Evolutionary conservation across 2,888 invertebrate genomes (phyloP).

Genomic region (Ypsolopha scabrella): DNA sequence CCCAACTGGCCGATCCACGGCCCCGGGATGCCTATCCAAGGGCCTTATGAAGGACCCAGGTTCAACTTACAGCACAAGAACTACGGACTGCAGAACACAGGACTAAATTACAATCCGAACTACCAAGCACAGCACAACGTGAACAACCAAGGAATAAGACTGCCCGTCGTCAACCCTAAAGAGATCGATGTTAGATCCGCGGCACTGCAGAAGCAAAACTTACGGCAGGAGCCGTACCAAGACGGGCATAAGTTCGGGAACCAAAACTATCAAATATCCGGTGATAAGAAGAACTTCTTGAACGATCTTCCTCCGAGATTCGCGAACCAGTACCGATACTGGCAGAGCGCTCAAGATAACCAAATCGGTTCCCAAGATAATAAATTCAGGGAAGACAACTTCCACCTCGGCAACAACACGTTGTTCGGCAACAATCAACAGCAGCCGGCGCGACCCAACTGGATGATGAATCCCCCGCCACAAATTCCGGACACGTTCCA

Average conservation of each 20-base stretch:
- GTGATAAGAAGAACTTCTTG: conserved; percentile 56
- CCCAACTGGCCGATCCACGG: conserved; percentile 23
- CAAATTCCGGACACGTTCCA: conserved; percentile 24
- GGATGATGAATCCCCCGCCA: conserved; percentile 19
- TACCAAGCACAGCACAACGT: conserved; percentile 13
- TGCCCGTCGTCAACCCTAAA: conserved; percentile 63
- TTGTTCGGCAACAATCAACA: conserved; percentile 2
- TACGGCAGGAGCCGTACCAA: conserved; percentile 46
- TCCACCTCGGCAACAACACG: conserved; percentile 18
- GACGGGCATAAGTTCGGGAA: conserved; percentile 42
- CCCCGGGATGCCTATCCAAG: conserved; percentile 8
- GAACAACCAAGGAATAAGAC: conserved; percentile 37
- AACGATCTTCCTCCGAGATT: conserved; percentile 58
- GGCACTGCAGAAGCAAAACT: conserved; percentile 57
- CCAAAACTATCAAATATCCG: conserved; percentile 47
- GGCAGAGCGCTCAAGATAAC: conserved; percentile 48
- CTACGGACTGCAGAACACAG: conserved; percentile 42
- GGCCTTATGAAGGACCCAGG: conserved; percentile 24
- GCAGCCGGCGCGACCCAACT: conserved; percentile 20
- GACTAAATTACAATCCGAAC: conserved; percentile 37
- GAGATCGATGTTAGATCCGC: conserved; percentile 64
- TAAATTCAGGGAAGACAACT: conserved; percentile 47
- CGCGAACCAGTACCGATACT: conserved; percentile 58
- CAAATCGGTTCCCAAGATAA: conserved; percentile 37
- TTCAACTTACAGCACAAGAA: conserved; percentile 39